Conservation (phyloP, 2,797 vertebrate genomes). For the Cheirogaleus major region DNA sequence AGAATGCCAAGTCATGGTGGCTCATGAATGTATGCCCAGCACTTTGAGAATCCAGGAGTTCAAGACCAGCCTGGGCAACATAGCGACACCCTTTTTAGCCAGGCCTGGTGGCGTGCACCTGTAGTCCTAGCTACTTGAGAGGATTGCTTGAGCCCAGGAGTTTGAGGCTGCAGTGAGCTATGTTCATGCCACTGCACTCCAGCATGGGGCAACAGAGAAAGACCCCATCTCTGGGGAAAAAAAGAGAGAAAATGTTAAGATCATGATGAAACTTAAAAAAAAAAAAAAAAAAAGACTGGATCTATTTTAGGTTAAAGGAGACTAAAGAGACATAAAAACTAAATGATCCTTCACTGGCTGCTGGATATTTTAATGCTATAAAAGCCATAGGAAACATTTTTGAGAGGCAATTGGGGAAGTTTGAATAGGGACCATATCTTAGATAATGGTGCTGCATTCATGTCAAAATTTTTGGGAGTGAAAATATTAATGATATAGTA, state of each 20-base stretch:
- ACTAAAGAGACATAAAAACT: background rate
- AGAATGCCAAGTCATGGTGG: background rate
- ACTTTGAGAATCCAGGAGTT: background rate
- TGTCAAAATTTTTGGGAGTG: background rate
- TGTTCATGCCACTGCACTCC: background rate
- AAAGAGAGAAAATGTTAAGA: background rate
- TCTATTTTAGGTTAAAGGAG: background rate
- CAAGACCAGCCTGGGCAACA: background rate
- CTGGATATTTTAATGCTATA: background rate
- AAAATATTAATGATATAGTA: background rate
- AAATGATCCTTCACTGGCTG: background rate
- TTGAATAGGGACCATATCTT: background rate
- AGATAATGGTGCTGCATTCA: background rate
- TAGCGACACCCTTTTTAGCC: background rate
- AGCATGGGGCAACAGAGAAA: too few species aligned
- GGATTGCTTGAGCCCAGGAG: background rate
- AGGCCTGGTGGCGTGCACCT: background rate
- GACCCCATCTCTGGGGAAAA: background rate
- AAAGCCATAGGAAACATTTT: background rate
- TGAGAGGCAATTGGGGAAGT: background rate
- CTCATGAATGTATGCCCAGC: background rate
- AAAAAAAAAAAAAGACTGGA: background rate
- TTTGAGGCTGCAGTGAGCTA: background rate
- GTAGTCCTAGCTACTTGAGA: background rate
- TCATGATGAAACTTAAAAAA: background rate